Evolutionary conservation across 2,113 vertebrate species (phyloP), one percentile per base, ranked within the genome.

Genomic region (Phrynosoma blainvillii): DNA sequence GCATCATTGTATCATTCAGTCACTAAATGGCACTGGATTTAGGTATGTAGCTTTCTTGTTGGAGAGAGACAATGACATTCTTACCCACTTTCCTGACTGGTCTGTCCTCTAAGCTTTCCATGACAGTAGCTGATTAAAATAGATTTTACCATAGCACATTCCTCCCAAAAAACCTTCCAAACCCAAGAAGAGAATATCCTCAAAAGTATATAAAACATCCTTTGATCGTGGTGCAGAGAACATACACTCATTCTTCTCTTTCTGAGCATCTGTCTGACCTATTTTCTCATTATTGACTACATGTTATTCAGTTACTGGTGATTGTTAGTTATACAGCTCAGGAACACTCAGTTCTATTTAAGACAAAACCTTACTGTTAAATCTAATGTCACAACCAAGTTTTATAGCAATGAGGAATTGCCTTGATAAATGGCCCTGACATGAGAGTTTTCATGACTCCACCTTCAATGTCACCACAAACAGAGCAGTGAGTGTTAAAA

Each of bases 391-490:
- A 96, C 59, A 40, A 92, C 62, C 62, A 82, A 95, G 88, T 95
- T 96, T 96, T 96, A 94, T 25, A 94, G 92, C 87, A 93, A 89
- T 95, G 94, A 97, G 93, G 91, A 96, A 96, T 78, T 93, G 92
- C 92, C 91, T 96, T 97, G 97, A 97, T 96, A 96, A 97, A 97
- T 95, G 93, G 88, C 92, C 91, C 92, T 97, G 97, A 97, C 97
- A 96, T 97, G 96, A 96, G 85, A 18, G 59, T 94, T 96, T 96
- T 95, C 95, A 94, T 6, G 91, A 94, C 94, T 97, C 94, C 96
- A 85, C 94, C 92, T 95, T 96, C 96, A 96, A 94, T 97, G 96
- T 96, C 96, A 97, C 91, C 76, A 47, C 92, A 95, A 88, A 92
- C 95, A 93, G 79, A 85, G 86, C 10, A 12, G 92, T 91, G 79